Conservation (phyloP, 2,797 vertebrate genomes). For the Adrianichthys oophorus region DNA sequence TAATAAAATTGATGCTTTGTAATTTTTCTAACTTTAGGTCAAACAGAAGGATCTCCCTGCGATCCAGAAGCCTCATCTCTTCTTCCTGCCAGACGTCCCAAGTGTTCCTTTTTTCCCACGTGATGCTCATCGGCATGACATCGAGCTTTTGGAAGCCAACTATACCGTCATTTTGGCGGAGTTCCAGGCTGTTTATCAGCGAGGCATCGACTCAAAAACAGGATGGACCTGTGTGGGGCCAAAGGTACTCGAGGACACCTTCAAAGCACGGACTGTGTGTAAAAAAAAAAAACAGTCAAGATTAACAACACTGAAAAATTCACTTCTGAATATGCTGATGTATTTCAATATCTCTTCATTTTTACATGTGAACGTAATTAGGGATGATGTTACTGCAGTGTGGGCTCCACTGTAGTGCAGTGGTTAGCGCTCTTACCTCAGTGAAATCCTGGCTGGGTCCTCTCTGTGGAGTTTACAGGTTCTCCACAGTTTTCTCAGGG, state of each 20-base stretch:
- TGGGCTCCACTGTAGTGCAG: no score
- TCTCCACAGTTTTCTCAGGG: no score
- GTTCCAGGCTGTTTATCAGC: constrained; percentile 81
- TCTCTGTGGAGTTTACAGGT: no score
- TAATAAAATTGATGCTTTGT: neutral
- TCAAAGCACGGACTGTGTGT: neutral
- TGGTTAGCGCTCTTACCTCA: no score
- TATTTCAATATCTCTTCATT: no score
- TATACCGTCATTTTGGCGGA: constrained; percentile 82
- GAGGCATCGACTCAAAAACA: constrained; percentile 73
- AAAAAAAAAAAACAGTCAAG: neutral
- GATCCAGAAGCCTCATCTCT: constrained; percentile 86
- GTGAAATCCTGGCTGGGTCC: no score
- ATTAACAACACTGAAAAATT: neutral
- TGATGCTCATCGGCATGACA: constrained; percentile 88
- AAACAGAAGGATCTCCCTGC: constrained; percentile 75
- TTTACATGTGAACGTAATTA: no score
- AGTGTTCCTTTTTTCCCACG: constrained; percentile 86
- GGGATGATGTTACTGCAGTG: no score
- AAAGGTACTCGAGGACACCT: constrained; percentile 62
- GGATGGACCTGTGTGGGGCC: constrained; percentile 77
- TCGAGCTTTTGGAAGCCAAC: constrained; percentile 84
- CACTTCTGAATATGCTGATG: no score
- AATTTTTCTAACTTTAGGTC: constrained; percentile 50
- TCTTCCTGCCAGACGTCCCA: constrained; percentile 88